Evolutionary conservation across 2,888 invertebrate genomes (phyloP).

Genomic region (Drosophila mercatorum): DNA sequence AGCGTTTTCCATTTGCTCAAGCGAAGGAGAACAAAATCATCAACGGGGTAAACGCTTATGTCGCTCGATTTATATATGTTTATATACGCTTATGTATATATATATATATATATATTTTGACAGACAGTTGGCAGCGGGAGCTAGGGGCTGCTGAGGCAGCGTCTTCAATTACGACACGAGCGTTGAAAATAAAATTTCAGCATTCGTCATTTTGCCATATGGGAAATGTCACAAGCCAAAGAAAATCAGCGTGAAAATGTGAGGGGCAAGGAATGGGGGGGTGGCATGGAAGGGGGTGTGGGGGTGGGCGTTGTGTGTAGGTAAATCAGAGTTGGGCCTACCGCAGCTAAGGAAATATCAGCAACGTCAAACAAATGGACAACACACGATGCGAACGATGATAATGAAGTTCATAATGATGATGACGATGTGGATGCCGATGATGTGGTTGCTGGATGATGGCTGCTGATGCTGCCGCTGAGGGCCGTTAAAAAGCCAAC

Average conservation of each 20-base stretch:
- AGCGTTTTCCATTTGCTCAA: slow-evolving; percentile 76
- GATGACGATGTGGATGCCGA: slow-evolving; percentile 5
- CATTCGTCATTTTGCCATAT: slow-evolving; percentile 65
- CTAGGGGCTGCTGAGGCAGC: slow-evolving; percentile 5
- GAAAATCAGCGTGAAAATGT: slow-evolving; percentile 14
- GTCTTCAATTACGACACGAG: slow-evolving; percentile 77
- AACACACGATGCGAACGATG: slow-evolving; percentile 65
- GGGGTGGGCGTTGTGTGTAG: not conserved
- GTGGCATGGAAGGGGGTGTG: not conserved
- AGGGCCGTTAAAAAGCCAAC: slow-evolving; percentile 75
- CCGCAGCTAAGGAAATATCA: slow-evolving; percentile 64
- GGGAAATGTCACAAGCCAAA: slow-evolving; percentile 63
- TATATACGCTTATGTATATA: slow-evolving; percentile 6
- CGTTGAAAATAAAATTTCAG: slow-evolving; percentile 79
- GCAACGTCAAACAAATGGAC: slow-evolving; percentile 72
- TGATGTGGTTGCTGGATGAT: not conserved
- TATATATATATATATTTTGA: slow-evolving; percentile 67
- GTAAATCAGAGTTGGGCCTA: slow-evolving; percentile 60
- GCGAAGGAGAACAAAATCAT: slow-evolving; percentile 21
- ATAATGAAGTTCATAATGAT: slow-evolving; percentile 1
- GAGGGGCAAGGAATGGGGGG: not conserved
- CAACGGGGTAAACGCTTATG: slow-evolving; percentile 74
- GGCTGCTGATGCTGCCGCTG: slow-evolving; percentile 31
- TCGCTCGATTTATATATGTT: slow-evolving; percentile 31
- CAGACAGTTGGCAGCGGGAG: slow-evolving; percentile 65